Conservation (phyloP, 1,140 invertebrate genomes). For the Ceratoteleas bidentatus region DNA sequence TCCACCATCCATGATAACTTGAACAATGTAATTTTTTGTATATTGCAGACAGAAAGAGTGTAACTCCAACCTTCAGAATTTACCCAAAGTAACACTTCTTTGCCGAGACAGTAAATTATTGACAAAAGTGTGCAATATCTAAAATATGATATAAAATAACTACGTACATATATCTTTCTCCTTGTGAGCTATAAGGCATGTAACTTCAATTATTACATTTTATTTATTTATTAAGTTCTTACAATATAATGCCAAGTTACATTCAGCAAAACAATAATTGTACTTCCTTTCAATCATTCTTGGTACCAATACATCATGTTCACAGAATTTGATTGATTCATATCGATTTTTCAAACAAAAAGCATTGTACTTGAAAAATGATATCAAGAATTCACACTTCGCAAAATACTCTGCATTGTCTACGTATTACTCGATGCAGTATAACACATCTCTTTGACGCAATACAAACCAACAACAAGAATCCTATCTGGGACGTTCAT, state of each 20-base stretch:
- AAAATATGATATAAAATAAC: conserved; percentile 1
- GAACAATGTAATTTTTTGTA: not conserved
- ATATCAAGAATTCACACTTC: not conserved
- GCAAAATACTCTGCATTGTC: not conserved
- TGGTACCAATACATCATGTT: too few species aligned
- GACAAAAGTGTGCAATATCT: too few species aligned
- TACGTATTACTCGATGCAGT: not conserved
- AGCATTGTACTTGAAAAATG: not conserved
- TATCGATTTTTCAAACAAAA: not conserved
- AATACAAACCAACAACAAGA: conserved; percentile 87
- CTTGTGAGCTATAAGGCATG: conserved; percentile 54
- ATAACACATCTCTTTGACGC: not conserved
- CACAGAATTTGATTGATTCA: conserved; percentile 4
- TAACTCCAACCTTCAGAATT: too few species aligned
- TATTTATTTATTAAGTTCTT: not conserved
- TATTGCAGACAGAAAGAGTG: not conserved
- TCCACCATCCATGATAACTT: conserved; percentile 2
- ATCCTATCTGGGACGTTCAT: conserved; percentile 91
- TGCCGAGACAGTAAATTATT: too few species aligned
- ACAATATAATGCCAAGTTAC: too few species aligned
- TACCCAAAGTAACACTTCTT: too few species aligned
- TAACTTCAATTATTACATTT: conserved; percentile 9
- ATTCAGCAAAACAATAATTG: too few species aligned
- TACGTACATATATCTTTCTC: conserved; percentile 61
- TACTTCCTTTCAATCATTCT: too few species aligned